Base-by-base conservation (phyloP, 2,888 invertebrate genomes). In the Tineola bisselliella region DNA sequence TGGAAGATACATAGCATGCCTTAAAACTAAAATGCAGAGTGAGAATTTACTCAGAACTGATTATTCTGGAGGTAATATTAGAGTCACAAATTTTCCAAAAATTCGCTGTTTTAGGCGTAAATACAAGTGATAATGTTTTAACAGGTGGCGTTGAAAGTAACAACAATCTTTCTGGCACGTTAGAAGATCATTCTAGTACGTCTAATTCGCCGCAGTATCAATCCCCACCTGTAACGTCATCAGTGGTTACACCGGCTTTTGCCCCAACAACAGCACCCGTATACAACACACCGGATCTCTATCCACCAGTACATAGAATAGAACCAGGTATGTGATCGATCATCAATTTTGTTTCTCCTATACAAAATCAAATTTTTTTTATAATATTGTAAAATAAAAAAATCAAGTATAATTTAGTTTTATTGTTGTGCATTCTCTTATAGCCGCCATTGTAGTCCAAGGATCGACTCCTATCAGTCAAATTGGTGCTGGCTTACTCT, bases 1-100 rank as follows among this genome's bases (percentile, higher is more conserved):
- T 87, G 94, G 93, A 66, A 90, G 97, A 61, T 97, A 97, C 87
- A 97, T 94, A 67, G 93, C 94, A 57, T 96, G 96, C 74, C 88
- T 97, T 66, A 96, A 96, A 77, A 93, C 94, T 65, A 92, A 95
- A 81, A 95, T 95, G 94, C 94, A 95, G 80, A 94, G 94, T 73
- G 95, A 95, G 73, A 95, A 95, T 77, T 80, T 95, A 60, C 84
- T 95, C 58, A 87, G 94, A 69, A 93, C 93, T 62, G 94, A 94
- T 76, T 94, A 94, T 75, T 89, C 91, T 62, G 89, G 90, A 71
- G 90, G 90, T 89, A 62, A n/a, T n/a, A n/a, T n/a, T n/a, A n/a
- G n/a, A n/a, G n/a, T n/a, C n/a, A n/a, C n/a, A n/a, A n/a, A n/a
- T n/a, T n/a, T n/a, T n/a, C n/a, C n/a, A n/a, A n/a, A n/a, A n/a